A percentile compares a stretch with the other conserved stretches of the same genome.
Evolutionary conservation across 64 coral and sea anemone genomes (phyloP).

Genomic region (Pocillopora damicornis): DNA sequence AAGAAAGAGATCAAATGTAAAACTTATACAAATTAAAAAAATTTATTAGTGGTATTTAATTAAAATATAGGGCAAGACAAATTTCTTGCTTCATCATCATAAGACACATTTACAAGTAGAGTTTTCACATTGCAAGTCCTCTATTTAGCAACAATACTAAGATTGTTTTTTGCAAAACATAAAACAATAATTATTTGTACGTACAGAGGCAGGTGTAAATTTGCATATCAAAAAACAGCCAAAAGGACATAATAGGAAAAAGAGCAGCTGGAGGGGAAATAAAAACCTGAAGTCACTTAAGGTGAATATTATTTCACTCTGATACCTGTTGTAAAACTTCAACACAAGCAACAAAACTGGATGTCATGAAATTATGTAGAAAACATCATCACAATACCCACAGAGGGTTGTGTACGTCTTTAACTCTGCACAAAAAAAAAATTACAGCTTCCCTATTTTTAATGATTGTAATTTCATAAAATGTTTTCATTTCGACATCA

Average conservation of each 20-base stretch:
- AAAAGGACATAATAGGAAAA: background rate
- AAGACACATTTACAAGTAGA: background rate
- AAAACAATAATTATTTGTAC: background rate
- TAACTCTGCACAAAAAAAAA: too few relatives aligned
- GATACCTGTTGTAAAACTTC: too few relatives aligned
- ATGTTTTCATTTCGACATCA: too few relatives aligned
- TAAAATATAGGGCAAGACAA: background rate
- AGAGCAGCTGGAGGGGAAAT: background rate
- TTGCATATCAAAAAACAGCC: background rate
- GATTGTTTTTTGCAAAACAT: background rate
- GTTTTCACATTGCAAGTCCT: background rate
- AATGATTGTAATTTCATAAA: too few relatives aligned
- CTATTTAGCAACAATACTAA: background rate
- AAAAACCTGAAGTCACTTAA: background rate
- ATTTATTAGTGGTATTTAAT: background rate
- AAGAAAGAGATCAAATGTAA: background rate
- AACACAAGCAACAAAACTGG: too few relatives aligned
- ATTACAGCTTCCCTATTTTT: too few relatives aligned
- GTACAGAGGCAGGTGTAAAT: background rate
- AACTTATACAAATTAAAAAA: background rate
- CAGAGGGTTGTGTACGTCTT: too few relatives aligned
- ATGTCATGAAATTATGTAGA: too few relatives aligned
- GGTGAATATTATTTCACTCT: too few relatives aligned
- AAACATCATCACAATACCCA: too few relatives aligned
- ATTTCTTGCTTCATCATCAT: background rate